Evolutionary conservation across 2,113 vertebrate species (phyloP).

Genomic region (Salvator merianae): DNA sequence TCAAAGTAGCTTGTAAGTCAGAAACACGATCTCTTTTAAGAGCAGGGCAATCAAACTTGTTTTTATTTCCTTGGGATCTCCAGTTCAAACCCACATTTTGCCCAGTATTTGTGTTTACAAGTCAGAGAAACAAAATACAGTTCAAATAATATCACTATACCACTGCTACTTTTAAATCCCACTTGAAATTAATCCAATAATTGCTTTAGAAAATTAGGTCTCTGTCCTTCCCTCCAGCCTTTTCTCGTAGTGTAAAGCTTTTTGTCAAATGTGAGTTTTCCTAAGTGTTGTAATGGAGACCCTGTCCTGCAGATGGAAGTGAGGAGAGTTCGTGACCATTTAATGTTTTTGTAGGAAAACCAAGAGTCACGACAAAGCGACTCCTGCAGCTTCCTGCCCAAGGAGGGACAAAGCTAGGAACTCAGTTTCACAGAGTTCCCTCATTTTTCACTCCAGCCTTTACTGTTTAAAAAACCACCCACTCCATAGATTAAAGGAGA

Average conservation of each 20-base stretch:
- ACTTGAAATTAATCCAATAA: not conserved
- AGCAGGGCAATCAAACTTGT: conserved; percentile 49
- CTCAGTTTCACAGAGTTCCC: conserved; percentile 52
- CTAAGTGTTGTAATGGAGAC: conserved; percentile 33
- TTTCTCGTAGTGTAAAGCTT: conserved; percentile 5
- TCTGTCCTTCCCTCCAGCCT: not conserved
- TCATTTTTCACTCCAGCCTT: conserved; percentile 68
- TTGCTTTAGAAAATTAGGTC: not conserved
- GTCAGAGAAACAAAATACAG: not conserved
- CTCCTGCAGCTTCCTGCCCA: conserved; percentile 90
- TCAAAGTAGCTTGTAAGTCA: conserved; percentile 47
- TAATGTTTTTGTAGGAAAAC: conserved; percentile 72
- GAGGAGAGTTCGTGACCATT: conserved; percentile 73
- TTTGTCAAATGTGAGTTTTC: conserved; percentile 23
- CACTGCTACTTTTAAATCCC: not conserved
- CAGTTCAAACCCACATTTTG: conserved; percentile 29
- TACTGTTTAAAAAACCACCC: conserved; percentile 67
- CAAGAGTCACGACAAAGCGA: conserved; percentile 84
- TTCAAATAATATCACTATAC: not conserved
- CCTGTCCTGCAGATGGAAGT: conserved; percentile 54
- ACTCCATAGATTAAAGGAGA: conserved; percentile 68
- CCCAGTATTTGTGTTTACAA: not conserved
- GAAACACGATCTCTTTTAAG: conserved; percentile 19
- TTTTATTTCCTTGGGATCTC: conserved; percentile 42
- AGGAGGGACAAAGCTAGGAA: conserved; percentile 75